Base-by-base conservation (phyloP, 2,888 invertebrate genomes). In the Macropis europaea region DNA sequence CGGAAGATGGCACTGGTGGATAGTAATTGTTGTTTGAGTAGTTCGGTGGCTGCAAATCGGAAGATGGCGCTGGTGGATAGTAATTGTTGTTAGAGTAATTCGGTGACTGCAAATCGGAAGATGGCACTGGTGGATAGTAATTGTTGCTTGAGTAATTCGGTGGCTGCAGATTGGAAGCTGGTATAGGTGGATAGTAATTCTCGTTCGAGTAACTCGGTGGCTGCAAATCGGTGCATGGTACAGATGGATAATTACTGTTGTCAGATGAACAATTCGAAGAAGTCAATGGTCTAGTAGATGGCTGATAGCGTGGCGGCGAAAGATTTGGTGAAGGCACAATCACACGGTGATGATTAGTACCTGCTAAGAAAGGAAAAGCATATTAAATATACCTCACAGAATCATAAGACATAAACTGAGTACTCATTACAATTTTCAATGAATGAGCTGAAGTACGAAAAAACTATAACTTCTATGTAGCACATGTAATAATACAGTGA, bases 41-140 rank as follows among this genome's bases (percentile, higher is more conserved):
- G 32, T 19, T 38, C 34, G 3, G 62, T 22, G 62, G 38, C 19
- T 54, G 53, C 17, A 63, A 30, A 22, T 63, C 62, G 1, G 13
- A 28, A 15, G 43, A 24, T 13, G 54, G 62, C 32, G 19, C 17
- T n/a, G 17, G 1, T 42, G 50, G 52, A 13, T 43, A 26, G 3
- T 19, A 24, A 22, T 24, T 32, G 28, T 38, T 6, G 9, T 2
- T 13, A 9, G 3, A 24, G 26, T 38, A 42, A 11, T 30, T 6
- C 1, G 69, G 43, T 6, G 70, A 60, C 42, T 56, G 40, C 5
- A 61, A 40, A 22, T 43, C 2, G 1, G 9, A 22, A 0, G 70
- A n/a, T 28, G 56, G 68, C 7, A 40, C 36, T 6, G 30, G 38
- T 36, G 57, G 52, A n/a, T 45, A 24, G 2, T 40, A 13, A 36